phyloP scores from a whole-genome alignment of 2,888 invertebrate genomes.

The Chloromyia formosa region DNA sequence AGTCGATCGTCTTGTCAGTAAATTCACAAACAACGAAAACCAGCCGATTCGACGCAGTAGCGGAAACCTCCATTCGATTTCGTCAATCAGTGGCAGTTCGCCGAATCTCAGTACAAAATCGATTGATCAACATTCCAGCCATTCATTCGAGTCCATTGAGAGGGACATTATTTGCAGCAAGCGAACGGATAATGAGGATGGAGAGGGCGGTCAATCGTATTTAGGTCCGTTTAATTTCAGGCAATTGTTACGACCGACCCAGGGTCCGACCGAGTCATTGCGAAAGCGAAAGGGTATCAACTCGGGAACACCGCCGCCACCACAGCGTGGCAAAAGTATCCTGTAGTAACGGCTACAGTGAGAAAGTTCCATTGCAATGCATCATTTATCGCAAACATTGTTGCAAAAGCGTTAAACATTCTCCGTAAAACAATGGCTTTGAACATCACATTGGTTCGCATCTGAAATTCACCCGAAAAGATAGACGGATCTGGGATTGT shows the following conservation, averaged over 20 bases:
- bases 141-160: slow-evolving; percentile 51
- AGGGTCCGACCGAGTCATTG: slow-evolving; percentile 75
- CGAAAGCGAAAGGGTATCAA: slow-evolving; percentile 70
- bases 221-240: slow-evolving; percentile 76
- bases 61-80: slow-evolving; percentile 12
- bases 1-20: slow-evolving; percentile 45
- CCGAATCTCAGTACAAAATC: slow-evolving; percentile 43
- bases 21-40: slow-evolving; percentile 50
- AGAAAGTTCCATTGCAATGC: not conserved
- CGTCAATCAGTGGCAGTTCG: slow-evolving; percentile 38
- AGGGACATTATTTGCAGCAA: slow-evolving; percentile 48
- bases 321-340: slow-evolving; percentile 51
- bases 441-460: not conserved
- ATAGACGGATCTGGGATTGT: not conserved
- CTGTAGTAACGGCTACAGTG: slow-evolving; percentile 25
- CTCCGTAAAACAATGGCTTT: too few relatives aligned
- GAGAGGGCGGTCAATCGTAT: slow-evolving; percentile 60
- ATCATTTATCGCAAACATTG: not conserved
- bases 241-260: slow-evolving; percentile 71
- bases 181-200: slow-evolving; percentile 47
- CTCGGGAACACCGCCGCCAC: slow-evolving; percentile 62
- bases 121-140: slow-evolving; percentile 35
- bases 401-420: too few relatives aligned
- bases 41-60: slow-evolving; percentile 35
- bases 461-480: slow-evolving; percentile 10